Evolutionary conservation across 2,113 vertebrate genomes (phyloP), one percentile per base, ranked within the genome.

Genomic region (Vidua macroura): DNA sequence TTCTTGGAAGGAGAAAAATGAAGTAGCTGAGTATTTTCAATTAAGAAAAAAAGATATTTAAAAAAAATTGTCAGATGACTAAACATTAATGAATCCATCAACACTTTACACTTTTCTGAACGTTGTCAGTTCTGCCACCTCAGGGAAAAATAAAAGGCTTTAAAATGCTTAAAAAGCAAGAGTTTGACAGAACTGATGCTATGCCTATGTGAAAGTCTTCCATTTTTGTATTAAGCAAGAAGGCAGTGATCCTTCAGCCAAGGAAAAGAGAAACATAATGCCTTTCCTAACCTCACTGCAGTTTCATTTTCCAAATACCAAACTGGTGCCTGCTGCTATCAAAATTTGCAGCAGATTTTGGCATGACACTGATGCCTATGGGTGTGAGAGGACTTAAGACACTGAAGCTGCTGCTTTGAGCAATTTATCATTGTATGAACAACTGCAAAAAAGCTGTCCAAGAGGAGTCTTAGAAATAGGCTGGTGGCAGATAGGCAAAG

Each of bases 1-100:
- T 95, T 90, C 63, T 91, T 95, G 85, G 74, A 92, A 92, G 46
- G 67, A 79, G 56, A 73, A 82, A 53, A 94, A 69, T 23, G 46
- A 83, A 95, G 37, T 37, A 87, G 74, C 33, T 31, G 53, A 88
- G 31, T 78, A 62, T 58, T 88, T 91, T 82, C 66, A 92, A 60
- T 76, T 51, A 92, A 72, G 49, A 30, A 72, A 83, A 80, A 63
- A 70, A 73, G 30, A 48, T 7, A 33, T 8, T 52, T 44, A 43
- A 86, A 74, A 87, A 66, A 58, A 7, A 11, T 2, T 68, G 20
- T 68, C 35, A 69, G 41, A 83, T 74, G 83, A 80, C 87, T 90
- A 67, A 92, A 63, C 55, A 55, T 83, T 87, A 91, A 91, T 64
- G 58, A 91, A 88, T 69, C 79, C 53, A 74, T 83, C 85, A 79